Conservation (phyloP, 2,797 vertebrate species). For the Semotilus atromaculatus region DNA sequence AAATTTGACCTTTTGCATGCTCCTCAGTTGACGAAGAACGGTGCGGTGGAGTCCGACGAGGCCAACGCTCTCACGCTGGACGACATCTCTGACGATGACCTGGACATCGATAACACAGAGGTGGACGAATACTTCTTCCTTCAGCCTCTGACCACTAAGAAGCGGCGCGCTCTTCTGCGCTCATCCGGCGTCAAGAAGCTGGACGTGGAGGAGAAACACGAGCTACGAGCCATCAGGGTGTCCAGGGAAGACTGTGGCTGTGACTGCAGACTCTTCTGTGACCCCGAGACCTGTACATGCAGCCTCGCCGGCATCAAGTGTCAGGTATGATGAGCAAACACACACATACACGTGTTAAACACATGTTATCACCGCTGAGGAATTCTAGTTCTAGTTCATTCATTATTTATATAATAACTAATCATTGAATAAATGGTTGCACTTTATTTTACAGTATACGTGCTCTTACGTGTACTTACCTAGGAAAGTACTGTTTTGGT, state of each 20-base stretch:
- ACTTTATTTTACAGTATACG: too few relatives aligned
- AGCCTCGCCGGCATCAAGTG: slow-evolving; percentile 98
- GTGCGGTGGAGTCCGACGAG: slow-evolving; percentile 94
- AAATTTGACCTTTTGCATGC: background rate
- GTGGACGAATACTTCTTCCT: slow-evolving; percentile 99
- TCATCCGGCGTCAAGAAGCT: slow-evolving; percentile 97
- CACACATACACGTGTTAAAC: background rate
- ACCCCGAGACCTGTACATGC: slow-evolving; percentile 97
- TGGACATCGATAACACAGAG: slow-evolving; percentile 97
- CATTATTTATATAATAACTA: background rate
- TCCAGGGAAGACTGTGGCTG: slow-evolving; percentile 83
- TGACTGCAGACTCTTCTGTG: slow-evolving; percentile 71
- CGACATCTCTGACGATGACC: slow-evolving; percentile 98
- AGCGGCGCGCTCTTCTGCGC: slow-evolving; percentile 90
- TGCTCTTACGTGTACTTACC: too few relatives aligned
- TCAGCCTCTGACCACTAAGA: slow-evolving; percentile 97
- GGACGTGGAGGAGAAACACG: slow-evolving; percentile 97
- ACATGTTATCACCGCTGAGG: background rate
- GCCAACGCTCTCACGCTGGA: slow-evolving; percentile 91
- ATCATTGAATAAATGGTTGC: too few relatives aligned
- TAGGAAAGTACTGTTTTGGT: too few relatives aligned
- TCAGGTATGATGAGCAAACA: slow-evolving; percentile 82
- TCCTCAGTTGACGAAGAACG: slow-evolving; percentile 93
- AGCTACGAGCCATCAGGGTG: slow-evolving; percentile 92
- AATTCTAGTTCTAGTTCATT: background rate